A percentile compares a stretch with the other conserved stretches of the same genome.
These are phyloP conservation scores for Panulirus ornatus DNA, from an alignment of 1,140 invertebrate genomes.

Conservation along the genomic window DNA sequence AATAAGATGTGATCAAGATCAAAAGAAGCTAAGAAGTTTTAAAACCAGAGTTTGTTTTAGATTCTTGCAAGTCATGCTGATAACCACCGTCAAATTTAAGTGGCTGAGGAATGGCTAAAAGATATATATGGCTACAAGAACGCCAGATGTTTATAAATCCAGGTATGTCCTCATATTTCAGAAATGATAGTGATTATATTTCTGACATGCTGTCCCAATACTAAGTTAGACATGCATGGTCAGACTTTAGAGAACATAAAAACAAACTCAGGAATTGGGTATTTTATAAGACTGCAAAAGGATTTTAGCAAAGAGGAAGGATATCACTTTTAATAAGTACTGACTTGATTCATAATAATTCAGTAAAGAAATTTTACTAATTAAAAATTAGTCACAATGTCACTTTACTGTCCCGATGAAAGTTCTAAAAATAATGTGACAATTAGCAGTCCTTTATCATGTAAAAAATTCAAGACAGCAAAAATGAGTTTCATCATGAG, in stretches of 20 bases:
- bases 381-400: conserved; percentile 68
- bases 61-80: not conserved
- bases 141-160: too few species aligned
- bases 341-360: conserved; percentile 45
- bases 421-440: conserved; percentile 60
- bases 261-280: conserved; percentile 26
- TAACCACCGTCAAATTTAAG: too few species aligned
- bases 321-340: conserved; percentile 49
- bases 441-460: conserved; percentile 49
- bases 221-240: not conserved
- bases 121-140: too few species aligned
- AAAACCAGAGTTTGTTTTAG: conserved; percentile 29
- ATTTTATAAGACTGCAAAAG: conserved; percentile 63
- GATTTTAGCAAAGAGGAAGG: conserved; percentile 62
- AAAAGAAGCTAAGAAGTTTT: conserved; percentile 15
- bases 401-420: conserved; percentile 72
- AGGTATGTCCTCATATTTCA: too few species aligned
- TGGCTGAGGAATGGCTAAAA: too few species aligned
- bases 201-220: too few species aligned
- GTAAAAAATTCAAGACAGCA: conserved; percentile 39
- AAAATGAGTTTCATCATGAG: conserved; percentile 34
- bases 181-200: too few species aligned
- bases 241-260: not conserved
- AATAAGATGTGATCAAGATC: conserved; percentile 51
- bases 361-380: conserved; percentile 46